Evolutionary conservation across 2,888 invertebrate species (phyloP), one percentile per base, ranked within the genome.

Genomic region (Drosophila neotestacea): DNA sequence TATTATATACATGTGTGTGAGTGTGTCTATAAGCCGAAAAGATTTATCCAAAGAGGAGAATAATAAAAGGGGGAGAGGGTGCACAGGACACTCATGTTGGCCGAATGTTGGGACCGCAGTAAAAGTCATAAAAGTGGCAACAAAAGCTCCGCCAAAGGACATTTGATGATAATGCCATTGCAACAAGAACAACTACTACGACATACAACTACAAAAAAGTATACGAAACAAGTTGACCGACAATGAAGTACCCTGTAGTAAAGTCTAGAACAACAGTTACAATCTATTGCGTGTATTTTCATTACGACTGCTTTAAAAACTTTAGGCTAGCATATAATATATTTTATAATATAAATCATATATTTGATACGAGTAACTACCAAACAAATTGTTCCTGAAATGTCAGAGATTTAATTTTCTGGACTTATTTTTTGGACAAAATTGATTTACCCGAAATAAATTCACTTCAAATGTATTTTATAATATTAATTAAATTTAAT

Each of bases 131-230:
- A 69, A 75, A 70, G 38, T 64, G 60, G 55, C 70, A 61, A 38
- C 62, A 54, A 62, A 64, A 58, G 59, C 71, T 59, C 52, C 38
- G 56, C 61, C 58, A 73, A 65, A 58, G 61, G 46, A 68, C 56
- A 77, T 63, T 62, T 72, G 56, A 79, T 76, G 79, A 73, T 70
- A 79, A 79, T 76, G 54, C 58, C 58, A 70, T 46, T 63, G 69
- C 62, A 72, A 28, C 36, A 60, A 47, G 44, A 47, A 54, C 27
- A 44, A 32, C 22, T 32, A 42, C 41, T 27, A 16, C 38, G 5
- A 13, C 11, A 28, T 16, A 6, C 13, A 13, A 38, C 28, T 13
- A 13, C 28, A 28, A 11, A n/a, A 34, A 16, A 32, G 32, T 44
- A 42, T 28, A 7, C 7, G n/a, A 10, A 36, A 7, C n/a, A 6